Evolutionary conservation across 2,113 vertebrate genomes (phyloP), one percentile per base, ranked within the genome.

Genomic region (Galbula dea): DNA sequence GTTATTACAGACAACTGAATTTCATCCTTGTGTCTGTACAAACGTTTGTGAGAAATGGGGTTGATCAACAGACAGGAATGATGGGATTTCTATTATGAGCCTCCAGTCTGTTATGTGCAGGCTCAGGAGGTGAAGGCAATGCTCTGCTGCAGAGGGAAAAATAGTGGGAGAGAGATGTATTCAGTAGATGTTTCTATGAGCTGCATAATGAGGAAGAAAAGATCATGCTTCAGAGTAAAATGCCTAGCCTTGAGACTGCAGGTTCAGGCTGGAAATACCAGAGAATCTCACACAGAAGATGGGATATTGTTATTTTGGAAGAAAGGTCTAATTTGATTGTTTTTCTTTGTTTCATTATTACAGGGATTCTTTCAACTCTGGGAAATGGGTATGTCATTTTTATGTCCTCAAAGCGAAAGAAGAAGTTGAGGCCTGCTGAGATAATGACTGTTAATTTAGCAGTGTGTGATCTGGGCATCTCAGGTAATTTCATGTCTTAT

Each of bases 381-480:
- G 99, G 99, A 75, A 99, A 99, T 57, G 98, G 99, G 23, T 99
- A 99, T 74, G 99, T 99, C 96, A 97, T 99, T 93, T 99, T 98
- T 89, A 98, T 98, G 98, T 98, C 98, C 77, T 95, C 97, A 94
- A 99, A 97, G 96, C 93, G 98, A 77, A 99, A 99, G 97, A 98
- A 98, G 95, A 99, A 99, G 96, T 86, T 99, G 95, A 98, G 98
- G 95, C 99, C 99, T 29, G 98, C 99, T 32, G 99, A 99, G 97
- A 98, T 99, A 90, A 99, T 99, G 99, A 99, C 98, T 9, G 97
- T 99, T 85, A 99, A 99, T 97, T 97, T 99, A 68, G 99, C 99
- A 52, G 92, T 99, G 88, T 99, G 98, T 82, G 99, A 99, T 95
- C 98, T 99, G 94, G 99, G 99, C 27, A 99, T 99, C 96, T 99